Evolutionary conservation across 2,888 invertebrate species (phyloP).

Genomic region (Netelia fuscicornis): DNA sequence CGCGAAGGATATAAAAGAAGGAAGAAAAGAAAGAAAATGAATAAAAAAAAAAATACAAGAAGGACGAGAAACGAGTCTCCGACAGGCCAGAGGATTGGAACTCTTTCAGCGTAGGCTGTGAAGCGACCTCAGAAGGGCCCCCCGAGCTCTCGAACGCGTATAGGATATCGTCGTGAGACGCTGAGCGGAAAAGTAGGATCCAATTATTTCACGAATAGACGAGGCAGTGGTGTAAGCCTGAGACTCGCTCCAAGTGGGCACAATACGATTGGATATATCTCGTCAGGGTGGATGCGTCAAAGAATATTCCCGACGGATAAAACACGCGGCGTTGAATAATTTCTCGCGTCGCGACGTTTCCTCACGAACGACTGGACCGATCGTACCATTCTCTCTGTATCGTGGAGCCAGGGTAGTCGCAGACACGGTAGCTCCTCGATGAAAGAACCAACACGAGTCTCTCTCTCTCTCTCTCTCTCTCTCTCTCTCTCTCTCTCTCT

Average conservation of each 20-base stretch:
- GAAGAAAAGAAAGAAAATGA: neutral
- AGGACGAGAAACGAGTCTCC: conserved; percentile 30
- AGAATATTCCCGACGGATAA: conserved; percentile 35
- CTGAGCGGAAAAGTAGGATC: conserved; percentile 44
- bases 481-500: neutral
- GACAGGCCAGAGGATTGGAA: conserved; percentile 13
- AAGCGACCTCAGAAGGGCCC: conserved; percentile 23
- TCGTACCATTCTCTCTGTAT: conserved; percentile 28
- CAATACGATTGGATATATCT: conserved; percentile 44
- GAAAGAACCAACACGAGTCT: conserved; percentile 6
- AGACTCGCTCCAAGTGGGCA: neutral
- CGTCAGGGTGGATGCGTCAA: conserved; percentile 2
- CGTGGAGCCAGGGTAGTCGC: conserved; percentile 6
- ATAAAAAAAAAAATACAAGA: conserved; percentile 4
- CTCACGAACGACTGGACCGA: neutral
- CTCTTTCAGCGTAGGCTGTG: conserved; percentile 9
- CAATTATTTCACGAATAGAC: conserved; percentile 53
- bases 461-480: too few relatives aligned
- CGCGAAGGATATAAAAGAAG: neutral
- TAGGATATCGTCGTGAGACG: neutral
- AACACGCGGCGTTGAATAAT: conserved; percentile 20
- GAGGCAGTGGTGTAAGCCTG: neutral
- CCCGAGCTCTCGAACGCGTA: neutral
- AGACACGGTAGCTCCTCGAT: conserved; percentile 45
- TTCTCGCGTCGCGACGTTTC: conserved; percentile 35